phyloP scores from a whole-genome alignment of 1,140 invertebrate genomes.

The Musca domestica region DNA sequence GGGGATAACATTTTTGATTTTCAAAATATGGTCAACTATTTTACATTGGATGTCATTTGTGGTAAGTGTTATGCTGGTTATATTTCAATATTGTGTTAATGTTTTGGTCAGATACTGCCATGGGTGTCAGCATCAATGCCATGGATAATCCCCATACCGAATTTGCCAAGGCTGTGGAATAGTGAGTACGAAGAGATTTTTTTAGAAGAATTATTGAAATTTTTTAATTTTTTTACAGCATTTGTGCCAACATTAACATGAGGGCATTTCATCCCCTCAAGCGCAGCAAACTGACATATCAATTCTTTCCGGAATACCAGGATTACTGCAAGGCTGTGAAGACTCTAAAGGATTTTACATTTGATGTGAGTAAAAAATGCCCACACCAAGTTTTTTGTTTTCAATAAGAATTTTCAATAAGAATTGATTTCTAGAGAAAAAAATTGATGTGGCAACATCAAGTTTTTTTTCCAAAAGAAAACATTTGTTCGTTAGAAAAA shows the following conservation, averaged over 20 bases:
- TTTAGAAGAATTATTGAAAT: not conserved
- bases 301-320: constrained; percentile 32
- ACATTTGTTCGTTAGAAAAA: too few relatives aligned
- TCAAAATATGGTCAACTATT: constrained; percentile 37
- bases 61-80: constrained; percentile 7
- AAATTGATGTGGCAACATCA: too few relatives aligned
- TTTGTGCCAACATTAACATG: constrained; percentile 38
- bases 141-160: constrained; percentile 38
- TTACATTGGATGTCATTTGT: constrained; percentile 43
- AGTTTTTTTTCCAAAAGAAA: too few relatives aligned
- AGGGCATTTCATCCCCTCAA: constrained; percentile 40
- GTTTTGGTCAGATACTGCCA: constrained; percentile 36
- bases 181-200: constrained; percentile 34
- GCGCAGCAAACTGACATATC: constrained; percentile 31
- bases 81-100: not conserved
- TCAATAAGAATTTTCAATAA: too few relatives aligned
- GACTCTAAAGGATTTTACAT: constrained; percentile 42
- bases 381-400: too few relatives aligned
- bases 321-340: constrained; percentile 32
- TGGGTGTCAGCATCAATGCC: constrained; percentile 48
- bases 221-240: not conserved
- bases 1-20: constrained; percentile 39
- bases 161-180: constrained; percentile 45
- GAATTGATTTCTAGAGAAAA: too few relatives aligned
- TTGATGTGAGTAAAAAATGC: constrained; percentile 37